A percentile compares a stretch with the other conserved stretches of the same genome.
Conservation (phyloP, 2,113 vertebrate genomes). For the Acrocephalus kingi region DNA sequence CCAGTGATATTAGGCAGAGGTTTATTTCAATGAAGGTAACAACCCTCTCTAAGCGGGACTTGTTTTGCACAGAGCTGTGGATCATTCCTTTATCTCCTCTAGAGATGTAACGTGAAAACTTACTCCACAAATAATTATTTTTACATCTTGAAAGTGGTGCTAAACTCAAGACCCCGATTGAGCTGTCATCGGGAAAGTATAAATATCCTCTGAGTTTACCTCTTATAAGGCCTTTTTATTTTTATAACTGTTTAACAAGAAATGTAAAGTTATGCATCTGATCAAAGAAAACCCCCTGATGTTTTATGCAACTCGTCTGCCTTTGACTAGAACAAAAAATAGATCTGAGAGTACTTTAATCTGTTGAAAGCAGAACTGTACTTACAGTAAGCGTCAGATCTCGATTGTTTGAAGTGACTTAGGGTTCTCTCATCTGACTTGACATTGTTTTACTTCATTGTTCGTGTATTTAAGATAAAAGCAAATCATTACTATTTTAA, state of each 20-base stretch:
- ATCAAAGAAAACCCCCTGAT: slow-evolving; percentile 61
- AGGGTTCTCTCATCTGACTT: slow-evolving; percentile 4
- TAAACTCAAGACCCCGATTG: background rate
- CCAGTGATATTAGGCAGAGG: background rate
- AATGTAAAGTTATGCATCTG: slow-evolving; percentile 23
- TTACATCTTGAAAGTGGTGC: background rate
- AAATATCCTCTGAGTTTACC: slow-evolving; percentile 14
- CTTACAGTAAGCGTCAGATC: slow-evolving; percentile 27
- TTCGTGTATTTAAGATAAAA: slow-evolving; percentile 27
- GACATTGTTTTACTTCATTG: slow-evolving; percentile 55
- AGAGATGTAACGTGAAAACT: background rate
- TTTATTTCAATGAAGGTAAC: slow-evolving; percentile 14
- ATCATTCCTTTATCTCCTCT: slow-evolving; percentile 12
- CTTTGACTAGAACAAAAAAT: slow-evolving; percentile 64
- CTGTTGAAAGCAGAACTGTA: slow-evolving; percentile 41
- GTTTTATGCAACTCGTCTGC: slow-evolving; percentile 23
- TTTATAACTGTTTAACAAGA: slow-evolving; percentile 43
- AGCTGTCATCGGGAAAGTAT: background rate
- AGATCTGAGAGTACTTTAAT: slow-evolving; percentile 61
- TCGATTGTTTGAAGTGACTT: slow-evolving; percentile 31
- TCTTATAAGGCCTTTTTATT: slow-evolving; percentile 18
- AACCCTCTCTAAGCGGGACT: background rate
- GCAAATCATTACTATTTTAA: slow-evolving; percentile 32
- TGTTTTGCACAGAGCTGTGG: background rate
- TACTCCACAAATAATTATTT: slow-evolving; percentile 22